Percentiles rank a stretch among this genome's conserved stretches.
Evolutionary conservation across 2,113 vertebrate species (phyloP).

Genomic region (Cathartes aura): DNA sequence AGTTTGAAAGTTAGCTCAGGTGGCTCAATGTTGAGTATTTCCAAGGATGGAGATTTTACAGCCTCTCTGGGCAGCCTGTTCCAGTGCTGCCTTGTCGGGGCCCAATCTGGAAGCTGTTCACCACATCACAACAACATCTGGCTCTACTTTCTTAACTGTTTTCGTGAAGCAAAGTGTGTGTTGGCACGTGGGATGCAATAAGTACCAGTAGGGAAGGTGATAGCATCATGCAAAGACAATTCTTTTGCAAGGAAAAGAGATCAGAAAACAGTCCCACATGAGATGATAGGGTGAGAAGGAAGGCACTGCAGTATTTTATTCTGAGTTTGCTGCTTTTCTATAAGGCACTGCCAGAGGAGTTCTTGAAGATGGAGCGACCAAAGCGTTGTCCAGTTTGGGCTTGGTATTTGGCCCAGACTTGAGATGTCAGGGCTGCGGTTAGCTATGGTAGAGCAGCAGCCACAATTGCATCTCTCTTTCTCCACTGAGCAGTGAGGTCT

Average conservation of each 20-base stretch:
- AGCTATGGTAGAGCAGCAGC: not conserved
- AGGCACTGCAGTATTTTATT: not conserved
- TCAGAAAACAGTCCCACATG: not conserved
- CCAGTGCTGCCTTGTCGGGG: not conserved
- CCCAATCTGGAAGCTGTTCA: not conserved
- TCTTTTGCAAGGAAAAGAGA: not conserved
- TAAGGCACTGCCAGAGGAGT: not conserved
- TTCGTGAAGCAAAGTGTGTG: not conserved
- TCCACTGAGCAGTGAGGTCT: not conserved
- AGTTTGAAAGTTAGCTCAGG: not conserved
- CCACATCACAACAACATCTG: conserved; percentile 27
- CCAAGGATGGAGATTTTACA: not conserved
- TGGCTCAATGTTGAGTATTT: not conserved
- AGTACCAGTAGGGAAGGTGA: not conserved
- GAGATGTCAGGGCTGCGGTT: not conserved
- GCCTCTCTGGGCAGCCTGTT: not conserved
- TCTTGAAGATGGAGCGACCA: not conserved
- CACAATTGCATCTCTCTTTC: not conserved
- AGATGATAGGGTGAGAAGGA: not conserved
- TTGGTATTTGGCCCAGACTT: not conserved
- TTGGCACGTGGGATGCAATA: not conserved
- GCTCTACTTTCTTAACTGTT: not conserved
- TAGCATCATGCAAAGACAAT: not conserved
- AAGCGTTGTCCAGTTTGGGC: not conserved
- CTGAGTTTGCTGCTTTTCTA: not conserved